phyloP scores from a whole-genome alignment of 2,797 vertebrate genomes.

The Anas georgica region DNA sequence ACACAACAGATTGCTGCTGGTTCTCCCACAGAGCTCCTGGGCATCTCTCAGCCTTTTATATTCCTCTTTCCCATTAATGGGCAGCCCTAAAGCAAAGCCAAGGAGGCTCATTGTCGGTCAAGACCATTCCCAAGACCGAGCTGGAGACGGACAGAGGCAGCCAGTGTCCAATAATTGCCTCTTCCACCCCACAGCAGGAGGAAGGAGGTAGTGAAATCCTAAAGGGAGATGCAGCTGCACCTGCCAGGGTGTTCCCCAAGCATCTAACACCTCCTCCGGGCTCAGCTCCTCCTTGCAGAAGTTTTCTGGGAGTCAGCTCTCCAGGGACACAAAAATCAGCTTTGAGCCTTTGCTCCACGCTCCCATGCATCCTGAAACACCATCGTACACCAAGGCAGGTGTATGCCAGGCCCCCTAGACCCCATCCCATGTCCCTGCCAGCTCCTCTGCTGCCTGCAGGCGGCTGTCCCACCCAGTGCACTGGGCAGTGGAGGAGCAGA shows the following conservation, averaged over 20 bases:
- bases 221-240: neutral
- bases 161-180: neutral
- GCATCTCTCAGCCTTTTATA: neutral
- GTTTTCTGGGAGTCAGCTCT: neutral
- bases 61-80: slow-evolving; percentile 6
- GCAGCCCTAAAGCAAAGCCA: slow-evolving; percentile 25
- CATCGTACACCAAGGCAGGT: neutral
- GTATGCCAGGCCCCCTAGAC: neutral
- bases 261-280: rapidly evolving
- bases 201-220: neutral
- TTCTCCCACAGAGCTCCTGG: slow-evolving; percentile 13
- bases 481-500: neutral
- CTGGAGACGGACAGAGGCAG: neutral
- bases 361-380: too few species aligned
- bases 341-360: neutral
- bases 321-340: neutral
- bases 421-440: neutral
- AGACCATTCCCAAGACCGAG: neutral
- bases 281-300: neutral
- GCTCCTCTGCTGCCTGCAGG: neutral
- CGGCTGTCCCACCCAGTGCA: rapidly evolving
- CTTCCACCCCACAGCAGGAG: neutral
- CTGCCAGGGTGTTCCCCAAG: neutral
- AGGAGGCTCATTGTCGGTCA: slow-evolving; percentile 29
- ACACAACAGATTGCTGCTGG: slow-evolving; percentile 21